Evolutionary conservation across 1,140 invertebrate species (phyloP).

Genomic region (Cylas formicarius): DNA sequence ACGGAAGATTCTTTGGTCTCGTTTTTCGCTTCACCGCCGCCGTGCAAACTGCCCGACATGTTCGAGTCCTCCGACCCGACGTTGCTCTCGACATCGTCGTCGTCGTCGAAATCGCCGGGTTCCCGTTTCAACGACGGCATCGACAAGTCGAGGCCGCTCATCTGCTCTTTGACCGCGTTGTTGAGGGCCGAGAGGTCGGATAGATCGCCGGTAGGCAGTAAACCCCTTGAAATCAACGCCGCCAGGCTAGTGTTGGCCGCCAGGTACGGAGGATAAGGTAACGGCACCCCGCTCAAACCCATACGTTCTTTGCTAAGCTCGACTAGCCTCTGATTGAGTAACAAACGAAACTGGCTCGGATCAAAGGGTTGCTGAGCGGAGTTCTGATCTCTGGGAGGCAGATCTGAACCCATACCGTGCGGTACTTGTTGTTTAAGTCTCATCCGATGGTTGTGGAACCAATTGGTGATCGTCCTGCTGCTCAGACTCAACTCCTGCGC

Average conservation of each 20-base stretch:
- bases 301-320: constrained; percentile 78
- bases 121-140: constrained; percentile 72
- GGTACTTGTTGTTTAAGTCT: constrained; percentile 86
- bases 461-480: constrained; percentile 94
- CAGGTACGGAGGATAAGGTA: constrained; percentile 69
- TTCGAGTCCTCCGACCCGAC: constrained; percentile 67
- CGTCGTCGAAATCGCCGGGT: constrained; percentile 63
- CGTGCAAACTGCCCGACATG: constrained; percentile 44
- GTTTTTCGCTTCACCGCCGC: constrained; percentile 45
- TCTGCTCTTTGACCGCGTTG: constrained; percentile 65
- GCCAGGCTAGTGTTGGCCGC: constrained; percentile 64
- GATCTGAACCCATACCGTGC: constrained; percentile 59
- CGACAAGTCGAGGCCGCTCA: constrained; percentile 70
- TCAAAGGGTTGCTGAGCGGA: constrained; percentile 64
- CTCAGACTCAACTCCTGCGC: constrained; percentile 86
- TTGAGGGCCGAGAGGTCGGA: constrained; percentile 47
- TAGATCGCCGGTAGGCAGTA: constrained; percentile 44
- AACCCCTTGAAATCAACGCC: constrained; percentile 58
- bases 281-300: constrained; percentile 61
- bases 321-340: constrained; percentile 78
- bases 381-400: constrained; percentile 61
- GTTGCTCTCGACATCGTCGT: constrained; percentile 67
- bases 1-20: constrained; percentile 50
- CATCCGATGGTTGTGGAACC: constrained; percentile 97
- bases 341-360: constrained; percentile 80